phyloP scores from a whole-genome alignment of 2,888 invertebrate genomes.

The Latheticus oryzae region DNA sequence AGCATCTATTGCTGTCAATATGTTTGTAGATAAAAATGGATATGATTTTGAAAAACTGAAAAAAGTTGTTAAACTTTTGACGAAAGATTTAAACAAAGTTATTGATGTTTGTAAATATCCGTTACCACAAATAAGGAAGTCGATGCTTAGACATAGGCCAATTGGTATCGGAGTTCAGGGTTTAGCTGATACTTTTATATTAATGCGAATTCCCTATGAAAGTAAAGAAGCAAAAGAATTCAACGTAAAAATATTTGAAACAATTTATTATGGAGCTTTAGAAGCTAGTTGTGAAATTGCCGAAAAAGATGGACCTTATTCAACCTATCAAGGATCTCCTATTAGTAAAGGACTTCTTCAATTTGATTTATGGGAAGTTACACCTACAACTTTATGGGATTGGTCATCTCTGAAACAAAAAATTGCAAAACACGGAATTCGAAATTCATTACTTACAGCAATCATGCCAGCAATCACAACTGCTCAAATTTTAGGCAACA shows the following conservation, averaged over 20 bases:
- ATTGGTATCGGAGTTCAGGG: constrained; percentile 97
- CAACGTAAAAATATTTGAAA: constrained; percentile 97
- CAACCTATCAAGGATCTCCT: constrained; percentile 89
- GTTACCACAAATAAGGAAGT: constrained; percentile 85
- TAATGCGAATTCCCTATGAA: constrained; percentile 94
- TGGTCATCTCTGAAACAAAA: constrained; percentile 86
- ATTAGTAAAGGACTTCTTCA: constrained; percentile 96
- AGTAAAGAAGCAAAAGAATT: constrained; percentile 85
- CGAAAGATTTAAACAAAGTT: constrained; percentile 94
- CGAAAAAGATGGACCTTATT: constrained; percentile 84
- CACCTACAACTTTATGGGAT: constrained; percentile 88
- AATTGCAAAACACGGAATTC: constrained; percentile 88
- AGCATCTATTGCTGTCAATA: constrained; percentile 96
- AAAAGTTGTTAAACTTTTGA: constrained; percentile 87
- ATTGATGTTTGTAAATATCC: constrained; percentile 98
- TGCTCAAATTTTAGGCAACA: constrained; percentile 98
- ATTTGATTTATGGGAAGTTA: constrained; percentile 97
- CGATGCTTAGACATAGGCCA: constrained; percentile 88
- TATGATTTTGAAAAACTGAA: constrained; percentile 91
- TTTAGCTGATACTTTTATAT: constrained; percentile 94
- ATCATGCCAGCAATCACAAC: constrained; percentile 99
- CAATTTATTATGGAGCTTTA: constrained; percentile 95
- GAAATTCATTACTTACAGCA: constrained; percentile 90
- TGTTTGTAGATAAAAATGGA: constrained; percentile 85
- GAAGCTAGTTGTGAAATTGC: constrained; percentile 97